Evolutionary conservation across 2,797 vertebrate species (phyloP), one percentile per base, ranked within the genome.

Genomic region (Podarcis lilfordi): DNA sequence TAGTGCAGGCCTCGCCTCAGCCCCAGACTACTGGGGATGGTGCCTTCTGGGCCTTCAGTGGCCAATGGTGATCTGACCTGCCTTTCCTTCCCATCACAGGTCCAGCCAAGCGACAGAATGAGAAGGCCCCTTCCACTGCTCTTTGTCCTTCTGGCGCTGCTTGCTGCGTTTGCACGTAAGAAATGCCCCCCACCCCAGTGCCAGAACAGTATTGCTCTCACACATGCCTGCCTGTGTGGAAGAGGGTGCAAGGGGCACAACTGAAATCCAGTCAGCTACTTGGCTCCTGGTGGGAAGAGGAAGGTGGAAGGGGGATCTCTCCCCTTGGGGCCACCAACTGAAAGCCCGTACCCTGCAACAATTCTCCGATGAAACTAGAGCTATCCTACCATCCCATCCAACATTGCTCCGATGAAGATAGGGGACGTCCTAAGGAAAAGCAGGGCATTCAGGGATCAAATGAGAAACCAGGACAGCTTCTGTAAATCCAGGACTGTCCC

Each of bases 151-250:
- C 1, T 17, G 27, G 93, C 91, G 0, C 2, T 93, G 83, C 87
- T 95, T 69, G 92, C 84, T 0, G 2, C 21, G 5, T 68, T 71
- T 80, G 68, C 93, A 91, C 3, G 94, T 95, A 93, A 92, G 94
- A 74, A 64, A 19, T 15, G 13, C 55, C 59, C 59, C 59, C 19
- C 59, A 10, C 59, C 59, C 59, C 15, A 13, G 2, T 61, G 59
- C 59, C 59, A 19, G 59, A 19, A 61, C 19, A 5, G n/a, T 17
- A 37, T 32, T 15, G 32, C 13, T 17, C 15, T n/a, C n/a, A 32
- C n/a, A 74, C 17, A 35, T n/a, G 13, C 71, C 71, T 15, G 32
- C 71, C 1, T 0, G 17, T 1, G 43, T 21, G 0, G 9, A 13
- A 50, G 50, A 29, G 1, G 78, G 3, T 74, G 72, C 1, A 0